Evolutionary conservation across 2,888 invertebrate genomes (phyloP), one percentile per base, ranked within the genome.

Genomic region (Thera britannica): DNA sequence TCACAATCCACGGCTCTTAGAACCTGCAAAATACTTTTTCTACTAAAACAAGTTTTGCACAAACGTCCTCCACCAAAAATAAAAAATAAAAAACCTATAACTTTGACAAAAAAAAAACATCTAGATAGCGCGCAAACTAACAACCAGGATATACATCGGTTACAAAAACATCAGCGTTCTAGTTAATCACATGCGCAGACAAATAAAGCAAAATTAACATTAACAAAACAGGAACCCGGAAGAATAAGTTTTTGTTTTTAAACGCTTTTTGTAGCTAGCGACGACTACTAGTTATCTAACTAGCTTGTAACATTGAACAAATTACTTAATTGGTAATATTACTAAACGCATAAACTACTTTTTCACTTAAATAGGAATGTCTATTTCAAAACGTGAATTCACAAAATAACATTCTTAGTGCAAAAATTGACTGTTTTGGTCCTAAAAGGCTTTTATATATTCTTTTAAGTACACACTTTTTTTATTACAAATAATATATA

Each of bases 1-100:
- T 87, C 85, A 86, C 85, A 83, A 80, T 78, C 77, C 71, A 72
- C 67, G 82, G 84, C 79, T 87, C 83, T 80, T 77, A 74, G 81
- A 87, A 84, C 84, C 84, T 78, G 78, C 78, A 74, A 74, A 81
- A 78, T 67, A 74, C 68, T 56, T 63, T 71, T 38, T 41, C 41
- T 65, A 62, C 62, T 67, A 67, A 78, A 74, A 74, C 73, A 75
- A 70, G 34, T 61, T 12, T 61, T 41, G 23, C 58, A 62, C 61
- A 49, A 49, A 65, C 66, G 48, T 63, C 63, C 66, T 57, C 63
- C 66, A 66, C 65, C 63, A 70, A 63, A 23, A 56, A 35, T 36
- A 35, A 44, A 23, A 8, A 44, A 41, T 2, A 52, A 49, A 5
- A 5, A 12, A 57, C 23, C 34, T 52, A 34, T 44, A 23, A 3